These are phyloP conservation scores for Gasterosteus aculeatus DNA, from an alignment of 2,113 vertebrate species.

Conservation along the genomic window DNA sequence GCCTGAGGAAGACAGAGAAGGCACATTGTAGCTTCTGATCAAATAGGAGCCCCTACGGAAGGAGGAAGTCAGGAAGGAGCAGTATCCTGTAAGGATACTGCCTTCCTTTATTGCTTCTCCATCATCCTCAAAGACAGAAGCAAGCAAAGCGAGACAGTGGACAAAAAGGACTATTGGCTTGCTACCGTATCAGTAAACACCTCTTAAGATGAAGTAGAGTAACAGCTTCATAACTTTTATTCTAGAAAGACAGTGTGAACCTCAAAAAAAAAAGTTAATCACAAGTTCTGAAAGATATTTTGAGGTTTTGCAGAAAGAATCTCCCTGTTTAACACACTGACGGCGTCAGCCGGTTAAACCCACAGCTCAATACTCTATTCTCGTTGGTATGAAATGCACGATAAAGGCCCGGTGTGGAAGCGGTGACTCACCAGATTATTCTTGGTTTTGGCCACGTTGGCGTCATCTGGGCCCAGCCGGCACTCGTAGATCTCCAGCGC, in stretches of 20 bases:
- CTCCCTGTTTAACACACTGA: neutral
- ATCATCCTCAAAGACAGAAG: conserved; percentile 15
- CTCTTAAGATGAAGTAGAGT: neutral
- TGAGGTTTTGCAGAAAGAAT: conserved; percentile 1
- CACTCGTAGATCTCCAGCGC: conserved; percentile 96
- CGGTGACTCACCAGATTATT: conserved; percentile 90
- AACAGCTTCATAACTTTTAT: neutral
- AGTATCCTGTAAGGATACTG: neutral
- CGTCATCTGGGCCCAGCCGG: conserved; percentile 92
- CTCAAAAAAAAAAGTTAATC: neutral
- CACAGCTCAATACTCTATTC: conserved; percentile 1
- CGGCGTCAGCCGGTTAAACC: neutral
- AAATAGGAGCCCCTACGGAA: neutral
- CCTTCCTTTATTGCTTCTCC: conserved; percentile 12
- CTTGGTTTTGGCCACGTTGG: conserved; percentile 98
- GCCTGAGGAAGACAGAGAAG: conserved; percentile 81
- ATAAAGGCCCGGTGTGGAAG: neutral
- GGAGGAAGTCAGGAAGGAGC: neutral
- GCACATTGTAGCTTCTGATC: conserved; percentile 33
- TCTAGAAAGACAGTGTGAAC: neutral
- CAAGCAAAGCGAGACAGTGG: conserved; percentile 1
- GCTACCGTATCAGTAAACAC: neutral
- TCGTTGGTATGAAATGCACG: neutral
- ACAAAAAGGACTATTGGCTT: neutral
- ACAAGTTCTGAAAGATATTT: conserved; percentile 4